Conservation (phyloP, 2,888 invertebrate genomes). For the Cosmia pyralina region DNA sequence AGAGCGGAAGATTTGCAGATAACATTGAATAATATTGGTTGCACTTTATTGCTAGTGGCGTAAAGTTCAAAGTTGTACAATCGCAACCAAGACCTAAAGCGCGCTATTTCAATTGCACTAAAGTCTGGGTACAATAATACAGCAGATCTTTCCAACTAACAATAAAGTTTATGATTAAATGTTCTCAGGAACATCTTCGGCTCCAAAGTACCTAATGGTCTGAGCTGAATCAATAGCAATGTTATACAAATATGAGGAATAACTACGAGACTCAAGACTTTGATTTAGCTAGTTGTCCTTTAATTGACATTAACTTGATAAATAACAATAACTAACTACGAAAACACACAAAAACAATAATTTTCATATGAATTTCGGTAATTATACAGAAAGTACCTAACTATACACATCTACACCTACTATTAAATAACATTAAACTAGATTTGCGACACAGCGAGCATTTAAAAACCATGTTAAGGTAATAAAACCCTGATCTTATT, state of each 20-base stretch:
- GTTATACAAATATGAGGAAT: background rate
- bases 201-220: background rate
- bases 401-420: background rate
- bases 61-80: conserved; percentile 2
- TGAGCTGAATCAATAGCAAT: background rate
- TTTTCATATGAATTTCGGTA: background rate
- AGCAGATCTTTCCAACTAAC: background rate
- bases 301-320: conserved; percentile 2
- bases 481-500: background rate
- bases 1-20: background rate
- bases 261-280: background rate
- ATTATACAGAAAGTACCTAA: background rate
- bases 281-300: background rate
- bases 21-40: conserved; percentile 13
- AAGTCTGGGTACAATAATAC: no score
- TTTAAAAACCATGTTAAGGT: background rate
- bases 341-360: conserved; percentile 4
- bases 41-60: rapidly evolving
- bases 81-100: background rate
- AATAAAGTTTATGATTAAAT: conserved; percentile 19
- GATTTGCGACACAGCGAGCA: background rate
- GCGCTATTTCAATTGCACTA: background rate
- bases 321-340: background rate
- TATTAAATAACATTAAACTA: conserved; percentile 20
- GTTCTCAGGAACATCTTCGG: background rate